Base-by-base conservation (phyloP, 2,888 invertebrate genomes). In the Rhamphomyia laevipes region DNA sequence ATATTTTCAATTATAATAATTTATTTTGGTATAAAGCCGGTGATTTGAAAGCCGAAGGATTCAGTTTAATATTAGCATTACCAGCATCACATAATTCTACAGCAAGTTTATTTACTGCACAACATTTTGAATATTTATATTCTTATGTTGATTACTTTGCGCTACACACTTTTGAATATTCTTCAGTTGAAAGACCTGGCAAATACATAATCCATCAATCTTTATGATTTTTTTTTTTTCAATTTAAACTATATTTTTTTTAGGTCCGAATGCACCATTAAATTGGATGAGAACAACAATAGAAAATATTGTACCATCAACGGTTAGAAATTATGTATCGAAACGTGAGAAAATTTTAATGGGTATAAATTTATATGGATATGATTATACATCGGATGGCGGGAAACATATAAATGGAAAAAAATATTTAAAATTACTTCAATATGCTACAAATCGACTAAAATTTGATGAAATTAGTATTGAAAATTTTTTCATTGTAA, bases 161-260 rank as follows among this genome's bases (percentile, higher is more conserved):
- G 30, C 74, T 96, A 13, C 95, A 95, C 93, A 94, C 94, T 0
- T 96, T 95, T 63, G 95, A 96, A 66, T 95, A 81, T 68, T 93
- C 93, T 2, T 86, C 73, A 65, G 76, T 84, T 12, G 83, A 86
- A 64, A 77, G 84, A 59, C 89, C 89, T 59, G 87, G 86, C 80
- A 62, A 61, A 50, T 47, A 53, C 45, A 15, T 17, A 10, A 45
- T 49, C 3, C 21, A 12, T 17, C 9, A 37, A 13, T 30, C 12
- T n/a, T n/a, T 41, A 33, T 33, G 4, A 9, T 27, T 27, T 27
- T 27, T 6, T 2, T 27, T 9, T 7, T 27, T 7, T 9, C 4
- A 37, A 13, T 21, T 41, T 40, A 4, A 2, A 4, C n/a, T 16
- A 13, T 21, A 35, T n/a, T 3, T 11, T 0, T 38, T 68, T 37